phyloP scores from a whole-genome alignment of 2,888 invertebrate species.

The Macrosiphum euphorbiae region DNA sequence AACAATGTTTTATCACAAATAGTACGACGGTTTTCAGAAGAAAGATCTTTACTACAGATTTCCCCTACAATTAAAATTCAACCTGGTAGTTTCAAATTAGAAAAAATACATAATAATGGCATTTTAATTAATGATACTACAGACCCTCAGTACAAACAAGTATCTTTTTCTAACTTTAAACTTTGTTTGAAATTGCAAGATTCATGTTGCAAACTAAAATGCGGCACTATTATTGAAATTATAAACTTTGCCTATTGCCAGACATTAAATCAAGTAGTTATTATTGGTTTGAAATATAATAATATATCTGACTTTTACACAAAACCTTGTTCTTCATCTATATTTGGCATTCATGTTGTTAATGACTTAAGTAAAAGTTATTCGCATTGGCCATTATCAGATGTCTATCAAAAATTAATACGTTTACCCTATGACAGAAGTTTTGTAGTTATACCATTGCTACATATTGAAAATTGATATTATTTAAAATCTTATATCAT shows the following conservation, averaged over 20 bases:
- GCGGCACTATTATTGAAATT: background rate
- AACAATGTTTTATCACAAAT: slow-evolving; percentile 19
- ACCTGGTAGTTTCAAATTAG: slow-evolving; percentile 1
- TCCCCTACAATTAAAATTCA: background rate
- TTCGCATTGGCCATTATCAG: slow-evolving; percentile 3
- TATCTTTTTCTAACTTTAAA: slow-evolving; percentile 20
- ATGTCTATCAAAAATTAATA: slow-evolving; percentile 18
- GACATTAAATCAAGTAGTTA: background rate
- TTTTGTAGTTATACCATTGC: slow-evolving; percentile 27
- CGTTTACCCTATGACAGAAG: background rate
- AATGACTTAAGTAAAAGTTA: background rate
- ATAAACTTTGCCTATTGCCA: background rate
- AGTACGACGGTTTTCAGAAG: slow-evolving; percentile 1
- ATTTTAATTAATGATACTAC: slow-evolving; percentile 28
- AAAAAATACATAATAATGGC: background rate
- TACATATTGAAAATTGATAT: background rate
- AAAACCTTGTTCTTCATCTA: background rate
- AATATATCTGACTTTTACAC: background rate
- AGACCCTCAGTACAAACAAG: slow-evolving; percentile 17
- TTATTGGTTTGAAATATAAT: slow-evolving; percentile 25
- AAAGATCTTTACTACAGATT: background rate
- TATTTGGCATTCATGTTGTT: background rate
- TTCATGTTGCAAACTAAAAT: slow-evolving; percentile 23
- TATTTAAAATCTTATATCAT: too few species aligned
- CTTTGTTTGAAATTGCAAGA: background rate